Percentiles rank a stretch among this genome's conserved stretches.
Conservation (phyloP, 2,113 vertebrate genomes). For the Tichodroma muraria region DNA sequence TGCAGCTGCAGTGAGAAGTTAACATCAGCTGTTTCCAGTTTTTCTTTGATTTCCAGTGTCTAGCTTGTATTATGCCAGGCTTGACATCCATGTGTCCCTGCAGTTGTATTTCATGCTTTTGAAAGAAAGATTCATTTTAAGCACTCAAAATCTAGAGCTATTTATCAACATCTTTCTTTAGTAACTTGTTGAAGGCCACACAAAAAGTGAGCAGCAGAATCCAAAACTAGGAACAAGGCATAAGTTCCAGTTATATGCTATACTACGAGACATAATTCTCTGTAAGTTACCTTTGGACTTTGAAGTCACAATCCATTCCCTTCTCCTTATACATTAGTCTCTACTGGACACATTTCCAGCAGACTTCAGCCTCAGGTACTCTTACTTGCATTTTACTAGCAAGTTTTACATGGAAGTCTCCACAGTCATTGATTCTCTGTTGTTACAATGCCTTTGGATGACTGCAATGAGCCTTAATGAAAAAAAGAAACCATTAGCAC, state of each 20-base stretch:
- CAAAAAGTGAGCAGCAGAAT: background rate
- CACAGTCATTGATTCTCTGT: background rate
- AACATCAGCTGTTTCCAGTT: background rate
- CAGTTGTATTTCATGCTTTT: background rate
- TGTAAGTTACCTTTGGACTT: slow-evolving; percentile 3
- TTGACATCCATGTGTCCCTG: background rate
- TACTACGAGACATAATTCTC: background rate
- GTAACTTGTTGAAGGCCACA: background rate
- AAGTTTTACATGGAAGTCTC: background rate
- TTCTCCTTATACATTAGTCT: background rate
- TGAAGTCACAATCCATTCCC: background rate
- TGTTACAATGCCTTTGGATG: background rate
- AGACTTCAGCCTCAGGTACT: background rate
- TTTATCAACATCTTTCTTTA: background rate
- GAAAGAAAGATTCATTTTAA: background rate
- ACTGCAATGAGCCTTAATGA: background rate
- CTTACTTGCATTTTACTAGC: background rate
- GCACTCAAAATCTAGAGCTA: background rate
- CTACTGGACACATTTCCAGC: background rate
- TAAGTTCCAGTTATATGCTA: background rate
- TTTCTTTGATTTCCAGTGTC: background rate
- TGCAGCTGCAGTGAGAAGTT: background rate
- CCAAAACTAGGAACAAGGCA: background rate
- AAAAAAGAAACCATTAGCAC: background rate
- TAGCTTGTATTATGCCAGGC: background rate